These are phyloP conservation scores for Phyllotis vaccarum DNA, from an alignment of 2,797 vertebrate species.

Conservation along the genomic window DNA sequence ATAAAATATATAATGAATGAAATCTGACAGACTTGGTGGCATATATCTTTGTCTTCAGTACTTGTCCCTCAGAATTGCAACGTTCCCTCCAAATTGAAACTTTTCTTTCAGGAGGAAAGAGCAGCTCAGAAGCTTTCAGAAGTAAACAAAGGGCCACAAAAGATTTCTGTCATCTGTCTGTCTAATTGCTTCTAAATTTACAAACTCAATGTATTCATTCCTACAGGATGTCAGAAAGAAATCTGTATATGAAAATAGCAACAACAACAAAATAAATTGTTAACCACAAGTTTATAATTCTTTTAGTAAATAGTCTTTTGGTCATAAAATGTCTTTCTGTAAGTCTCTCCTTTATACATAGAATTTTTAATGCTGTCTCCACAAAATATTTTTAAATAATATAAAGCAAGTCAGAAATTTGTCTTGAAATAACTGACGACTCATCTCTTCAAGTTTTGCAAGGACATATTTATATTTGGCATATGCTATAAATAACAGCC, in stretches of 20 bases:
- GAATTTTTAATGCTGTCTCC: constrained; percentile 60
- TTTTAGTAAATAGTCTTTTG: neutral
- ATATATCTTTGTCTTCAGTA: neutral
- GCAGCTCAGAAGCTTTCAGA: neutral
- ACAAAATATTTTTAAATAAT: constrained; percentile 76
- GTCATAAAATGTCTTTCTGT: constrained; percentile 12
- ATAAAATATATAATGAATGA: neutral
- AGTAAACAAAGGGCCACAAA: neutral
- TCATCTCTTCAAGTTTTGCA: constrained; percentile 80
- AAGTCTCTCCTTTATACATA: neutral
- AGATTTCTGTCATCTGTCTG: constrained; percentile 1
- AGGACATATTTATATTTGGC: constrained; percentile 83
- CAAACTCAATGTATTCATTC: constrained; percentile 11
- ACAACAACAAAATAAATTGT: neutral
- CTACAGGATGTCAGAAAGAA: constrained; percentile 33
- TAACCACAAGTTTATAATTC: constrained; percentile 28
- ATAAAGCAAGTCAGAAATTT: constrained; percentile 77
- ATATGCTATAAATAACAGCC: constrained; percentile 81
- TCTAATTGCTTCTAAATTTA: neutral
- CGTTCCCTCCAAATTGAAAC: neutral
- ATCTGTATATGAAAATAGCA: neutral
- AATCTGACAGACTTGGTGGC: neutral
- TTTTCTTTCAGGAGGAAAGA: neutral
- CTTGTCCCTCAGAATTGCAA: neutral
- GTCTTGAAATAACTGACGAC: constrained; percentile 81